Percentiles rank a stretch among this genome's conserved stretches.
phyloP scores from a whole-genome alignment of 2,888 invertebrate species.

The Monopis laevigella region DNA sequence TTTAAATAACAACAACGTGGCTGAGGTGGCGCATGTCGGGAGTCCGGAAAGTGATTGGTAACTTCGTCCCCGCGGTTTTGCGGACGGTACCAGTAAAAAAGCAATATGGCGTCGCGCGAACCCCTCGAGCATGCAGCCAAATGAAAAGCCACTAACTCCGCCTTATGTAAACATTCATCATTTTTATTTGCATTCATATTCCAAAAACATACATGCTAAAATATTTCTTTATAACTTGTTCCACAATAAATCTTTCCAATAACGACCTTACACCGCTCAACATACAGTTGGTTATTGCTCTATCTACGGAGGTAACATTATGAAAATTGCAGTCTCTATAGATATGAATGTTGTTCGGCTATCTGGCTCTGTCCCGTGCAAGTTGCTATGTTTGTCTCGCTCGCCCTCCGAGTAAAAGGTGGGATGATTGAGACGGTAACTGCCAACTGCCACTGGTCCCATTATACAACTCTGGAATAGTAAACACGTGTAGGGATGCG shows the following conservation, averaged over 20 bases:
- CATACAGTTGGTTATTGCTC: conserved; percentile 16
- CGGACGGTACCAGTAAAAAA: conserved; percentile 38
- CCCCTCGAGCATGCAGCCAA: conserved; percentile 21
- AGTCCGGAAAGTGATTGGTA: no score
- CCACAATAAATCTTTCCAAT: conserved; percentile 27
- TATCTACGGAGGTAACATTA: conserved; percentile 24
- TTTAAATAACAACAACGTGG: no score
- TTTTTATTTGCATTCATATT: conserved; percentile 68
- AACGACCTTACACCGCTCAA: accelerated
- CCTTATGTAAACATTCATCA: conserved; percentile 67
- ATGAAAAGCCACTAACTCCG: not conserved
- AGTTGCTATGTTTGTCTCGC: conserved; percentile 25
- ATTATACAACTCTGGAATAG: conserved; percentile 54
- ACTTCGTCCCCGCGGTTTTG: no score
- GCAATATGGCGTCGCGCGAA: conserved; percentile 52
- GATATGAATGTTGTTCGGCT: conserved; percentile 48
- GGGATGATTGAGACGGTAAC: conserved; percentile 62
- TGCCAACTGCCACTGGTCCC: conserved; percentile 65
- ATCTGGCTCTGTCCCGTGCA: no score
- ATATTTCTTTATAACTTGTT: conserved; percentile 41
- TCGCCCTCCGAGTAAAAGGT: conserved; percentile 52
- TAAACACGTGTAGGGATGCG: conserved; percentile 38
- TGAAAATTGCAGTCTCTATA: conserved; percentile 42
- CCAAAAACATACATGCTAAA: conserved; percentile 64
- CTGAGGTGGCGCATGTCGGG: no score